Base-by-base conservation (phyloP, 2,113 vertebrate species). In the Loxodonta africana region DNA sequence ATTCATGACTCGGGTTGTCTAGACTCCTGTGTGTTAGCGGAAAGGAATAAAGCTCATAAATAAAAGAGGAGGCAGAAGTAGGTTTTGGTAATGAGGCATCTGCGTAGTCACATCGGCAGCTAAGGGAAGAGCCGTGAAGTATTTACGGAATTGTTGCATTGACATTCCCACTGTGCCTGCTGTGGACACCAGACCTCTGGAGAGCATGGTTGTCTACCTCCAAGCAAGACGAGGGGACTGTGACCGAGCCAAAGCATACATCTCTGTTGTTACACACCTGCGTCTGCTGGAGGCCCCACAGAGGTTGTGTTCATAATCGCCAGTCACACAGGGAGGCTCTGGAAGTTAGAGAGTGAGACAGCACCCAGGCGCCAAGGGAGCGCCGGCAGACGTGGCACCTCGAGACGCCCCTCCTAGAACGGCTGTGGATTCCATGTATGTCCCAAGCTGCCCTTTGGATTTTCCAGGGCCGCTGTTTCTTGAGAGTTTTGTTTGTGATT, bases 141-240 rank as follows among this genome's bases (percentile, higher is more conserved):
- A 98, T 98, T 98, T 97, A 98, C 90, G 82, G 91, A 71, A 73
- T 0, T 25, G 95, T 95, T 97, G 98, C 94, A 95, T 98, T 98
- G 97, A 92, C 96, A 76, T 97, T 97, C 97, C 81, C 88, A 7
- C 89, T 86, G 33, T 73, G 76, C 91, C 96, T 96, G 63, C 97
- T 80, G 44, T 71, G 98, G 97, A 95, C 97, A 90, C 84, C 12
- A 84, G 90, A 84, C 76, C 94, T 96, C 0, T 9, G 21, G 97
- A 97, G 98, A 98, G 85, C 4, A 69, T n/a, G 81, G 89, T 86
- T 37, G 78, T 95, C 88, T 95, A 33, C 92, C 81, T 51, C 63
- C 6, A 14, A 92, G 97, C 92, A 86, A 12, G 73, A 82, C 44
- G 33, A 90, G 95, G 93, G 95, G 88, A 30, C 57, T 20, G n/a